Base-by-base conservation (phyloP, 2,888 invertebrate species). In the Thymelicus lineola region DNA sequence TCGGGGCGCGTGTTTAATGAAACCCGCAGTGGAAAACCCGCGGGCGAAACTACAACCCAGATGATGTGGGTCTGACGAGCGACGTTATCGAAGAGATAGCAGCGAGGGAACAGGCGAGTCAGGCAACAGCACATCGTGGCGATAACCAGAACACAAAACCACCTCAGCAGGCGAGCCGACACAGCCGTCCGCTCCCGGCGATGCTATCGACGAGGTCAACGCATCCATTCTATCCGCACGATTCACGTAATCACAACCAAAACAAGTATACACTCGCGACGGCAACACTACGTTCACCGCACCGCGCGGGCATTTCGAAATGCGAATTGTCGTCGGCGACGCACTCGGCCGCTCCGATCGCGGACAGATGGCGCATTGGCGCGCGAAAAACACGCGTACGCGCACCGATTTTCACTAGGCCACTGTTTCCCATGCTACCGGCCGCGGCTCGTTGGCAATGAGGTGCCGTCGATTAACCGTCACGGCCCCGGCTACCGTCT, bases 391-490 rank as follows among this genome's bases (percentile, higher is more conserved):
- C 86, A 87, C 92, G 92, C 89, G 91, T 82, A 80, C 84, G 85
- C 91, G 86, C 86, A 82, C 74, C 81, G 83, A 83, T 87, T 86
- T 85, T 84, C 89, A 85, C 89, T 82, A 83, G 82, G 88, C 86
- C 89, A 91, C 90, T 92, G 89, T 83, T 86, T 82, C 81, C 79
- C 75, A 74, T 76, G 81, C 76, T 82, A 79, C 83, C 82, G 55
- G 81, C 76, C 82, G 80, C 83, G 82, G 55, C 55, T 28, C 76
- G 80, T 77, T 76, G 78, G 77, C 77, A 77, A 73, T 70, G 72
- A 77, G 76, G 72, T 66, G 74, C 75, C 76, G 77, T 76, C 78
- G 75, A 78, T 80, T 79, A 79, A 74, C 74, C 77, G 78, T 77
- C 79, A 76, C 78, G 80, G 78, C 75, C 79, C 74, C 73, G 73